Base-by-base conservation (phyloP, 2,113 vertebrate genomes). In the Phocoena phocoena region DNA sequence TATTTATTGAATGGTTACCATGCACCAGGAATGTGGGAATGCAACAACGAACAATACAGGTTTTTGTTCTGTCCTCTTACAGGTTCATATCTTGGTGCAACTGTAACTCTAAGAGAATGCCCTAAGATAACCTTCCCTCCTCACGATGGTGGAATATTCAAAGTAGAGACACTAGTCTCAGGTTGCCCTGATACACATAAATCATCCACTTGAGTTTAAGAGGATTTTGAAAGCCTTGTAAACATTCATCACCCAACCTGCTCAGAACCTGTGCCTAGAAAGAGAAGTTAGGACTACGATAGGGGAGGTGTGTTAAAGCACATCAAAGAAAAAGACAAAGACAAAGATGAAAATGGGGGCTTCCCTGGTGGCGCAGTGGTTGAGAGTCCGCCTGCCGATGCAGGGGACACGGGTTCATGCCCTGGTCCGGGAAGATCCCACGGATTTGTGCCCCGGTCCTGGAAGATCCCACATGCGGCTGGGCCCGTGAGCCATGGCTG, bases 151-250 rank as follows among this genome's bases (percentile, higher is more conserved):
- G 85, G 76, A 91, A 88, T 55, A 73, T 73, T 91, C 36, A 11
- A 23, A 68, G 31, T 10, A 76, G 86, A 94, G 82, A 93, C 76
- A 7, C 13, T 1, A 4, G 62, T 83, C 36, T 97, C 94, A 70
- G 83, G 83, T 97, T 95, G 31, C 90, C 53, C 36, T 81, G 68
- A 87, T 18, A 84, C 36, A 74, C 33, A 63, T 31, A 81, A 95
- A 93, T 67, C 68, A 91, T 53, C 47, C 60, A n/a, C 76, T 28
- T 82, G 92, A 73, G 38, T 41, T 28, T 44, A 58, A 55, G 41
- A 81, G 1, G 23, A 84, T 28, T 92, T 76, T 79, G 55, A 67
- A 92, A 85, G 11, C 10, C 38, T 62, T 47, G 25, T 33, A 70
- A 88, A 67, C 7, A 41, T 23, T 62, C 33, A 17, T 44, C 84